Conservation (phyloP, 2,113 vertebrate genomes). For the Oxyruncus cristatus region DNA sequence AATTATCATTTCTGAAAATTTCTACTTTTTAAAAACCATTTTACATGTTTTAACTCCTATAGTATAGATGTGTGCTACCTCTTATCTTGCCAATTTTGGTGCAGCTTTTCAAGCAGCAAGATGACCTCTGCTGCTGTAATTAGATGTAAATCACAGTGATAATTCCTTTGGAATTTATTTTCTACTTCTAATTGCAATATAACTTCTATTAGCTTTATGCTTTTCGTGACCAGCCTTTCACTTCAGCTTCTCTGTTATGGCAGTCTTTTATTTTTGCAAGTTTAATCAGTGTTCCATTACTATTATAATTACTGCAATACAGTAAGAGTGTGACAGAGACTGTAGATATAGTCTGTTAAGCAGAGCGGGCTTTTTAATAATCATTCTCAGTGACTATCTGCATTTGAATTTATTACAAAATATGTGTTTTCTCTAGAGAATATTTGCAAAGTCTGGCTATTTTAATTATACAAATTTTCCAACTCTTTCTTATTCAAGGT, state of each 20-base stretch:
- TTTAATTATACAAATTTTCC: neutral
- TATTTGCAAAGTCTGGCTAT: neutral
- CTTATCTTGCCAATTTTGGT: neutral
- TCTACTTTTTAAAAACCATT: neutral
- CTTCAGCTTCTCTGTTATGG: neutral
- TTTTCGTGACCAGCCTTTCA: neutral
- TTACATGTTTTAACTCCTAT: neutral
- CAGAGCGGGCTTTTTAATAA: neutral
- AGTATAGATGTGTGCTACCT: neutral
- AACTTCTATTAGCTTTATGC: neutral
- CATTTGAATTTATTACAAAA: neutral
- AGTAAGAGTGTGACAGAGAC: neutral
- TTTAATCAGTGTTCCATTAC: neutral
- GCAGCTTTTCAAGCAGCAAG: neutral
- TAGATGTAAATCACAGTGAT: slow-evolving; percentile 1
- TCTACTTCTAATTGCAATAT: neutral
- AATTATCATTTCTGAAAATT: neutral
- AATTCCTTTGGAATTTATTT: slow-evolving; percentile 6
- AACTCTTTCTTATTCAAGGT: neutral
- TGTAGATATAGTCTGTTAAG: neutral
- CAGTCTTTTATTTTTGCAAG: neutral
- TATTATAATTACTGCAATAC: neutral
- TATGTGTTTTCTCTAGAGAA: rapidly evolving
- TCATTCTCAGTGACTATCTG: neutral
- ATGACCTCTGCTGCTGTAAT: slow-evolving; percentile 6